Evolutionary conservation across 2,113 vertebrate species (phyloP).

Genomic region (Donacobius atricapilla): DNA sequence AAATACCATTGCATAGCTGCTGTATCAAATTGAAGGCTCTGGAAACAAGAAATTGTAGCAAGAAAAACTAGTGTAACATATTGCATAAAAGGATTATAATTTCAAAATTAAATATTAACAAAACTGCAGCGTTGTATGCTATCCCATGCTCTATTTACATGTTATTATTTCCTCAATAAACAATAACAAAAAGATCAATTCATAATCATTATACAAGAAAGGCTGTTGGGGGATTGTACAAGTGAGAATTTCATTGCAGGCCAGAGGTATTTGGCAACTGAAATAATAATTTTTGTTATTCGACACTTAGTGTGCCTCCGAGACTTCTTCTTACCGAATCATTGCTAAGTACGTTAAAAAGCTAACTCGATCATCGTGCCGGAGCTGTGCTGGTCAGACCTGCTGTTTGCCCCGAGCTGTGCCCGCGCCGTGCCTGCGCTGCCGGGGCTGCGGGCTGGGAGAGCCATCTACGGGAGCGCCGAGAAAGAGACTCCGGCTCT

Average conservation of each 20-base stretch:
- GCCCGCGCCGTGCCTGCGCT: neutral
- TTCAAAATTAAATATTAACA: neutral
- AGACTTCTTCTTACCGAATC: neutral
- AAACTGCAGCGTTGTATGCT: neutral
- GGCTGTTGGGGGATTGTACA: neutral
- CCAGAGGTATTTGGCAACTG: neutral
- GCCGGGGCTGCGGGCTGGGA: neutral
- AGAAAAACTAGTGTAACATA: neutral
- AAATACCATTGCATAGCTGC: neutral
- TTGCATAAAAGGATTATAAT: neutral
- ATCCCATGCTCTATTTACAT: neutral
- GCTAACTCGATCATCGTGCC: neutral
- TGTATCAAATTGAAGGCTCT: neutral
- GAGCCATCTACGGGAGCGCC: constrained; percentile 50
- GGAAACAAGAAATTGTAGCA: neutral
- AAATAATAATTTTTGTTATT: neutral
- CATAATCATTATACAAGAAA: neutral
- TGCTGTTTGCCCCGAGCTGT: too few species aligned
- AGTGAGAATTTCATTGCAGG: neutral
- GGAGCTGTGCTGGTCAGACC: neutral
- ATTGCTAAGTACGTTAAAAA: neutral
- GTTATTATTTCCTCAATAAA: neutral
- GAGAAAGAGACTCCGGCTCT: constrained; percentile 37
- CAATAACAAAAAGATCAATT: neutral
- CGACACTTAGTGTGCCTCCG: neutral